Evolutionary conservation across 2,888 invertebrate genomes (phyloP), one percentile per base, ranked within the genome.

Genomic region (Cephus pulcher): DNA sequence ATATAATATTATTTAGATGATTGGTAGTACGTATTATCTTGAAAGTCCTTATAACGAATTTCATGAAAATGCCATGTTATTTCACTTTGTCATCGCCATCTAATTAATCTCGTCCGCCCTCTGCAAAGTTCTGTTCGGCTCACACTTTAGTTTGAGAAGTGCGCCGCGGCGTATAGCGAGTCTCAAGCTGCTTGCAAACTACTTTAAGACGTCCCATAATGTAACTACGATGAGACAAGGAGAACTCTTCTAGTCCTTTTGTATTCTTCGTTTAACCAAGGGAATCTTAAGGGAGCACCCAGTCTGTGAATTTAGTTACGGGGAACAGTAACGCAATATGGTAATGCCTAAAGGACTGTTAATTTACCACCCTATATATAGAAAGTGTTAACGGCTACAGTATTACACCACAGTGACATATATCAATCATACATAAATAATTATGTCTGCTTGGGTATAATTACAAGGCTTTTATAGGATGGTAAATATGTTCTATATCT

Each of bases 131-230:
- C 75, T 56, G 76, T 78, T 75, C 80, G 73, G 79, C 79, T 77
- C 69, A 78, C 77, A 80, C 76, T 79, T 75, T 71, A 71, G 34
- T 71, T 71, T 32, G 12, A 71, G 33, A 33, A 32, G 71, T 34
- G 12, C 71, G 71, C 34, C 32, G 71, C 32, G 71, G 71, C 74
- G 77, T 40, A 75, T 74, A n/a, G 74, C 32, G 34, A 56, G 79
- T 79, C 82, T 81, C 84, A 82, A 87, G 87, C 85, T 83, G 82
- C 84, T 87, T 82, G 85, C 83, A 84, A 87, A 87, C 85, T 84
- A 84, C 85, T 87, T 80, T 81, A 82, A 81, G 82, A 78, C 83
- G 78, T 80, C 68, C 79, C 80, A 82, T 85, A 84, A 86, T 84
- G 82, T 78, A 75, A 68, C 35, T 56, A 56, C 56, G 56, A 56